Evolutionary conservation across 2,797 vertebrate genomes (phyloP), one percentile per base, ranked within the genome.

Genomic region (Hypotaenidia okinawae): DNA sequence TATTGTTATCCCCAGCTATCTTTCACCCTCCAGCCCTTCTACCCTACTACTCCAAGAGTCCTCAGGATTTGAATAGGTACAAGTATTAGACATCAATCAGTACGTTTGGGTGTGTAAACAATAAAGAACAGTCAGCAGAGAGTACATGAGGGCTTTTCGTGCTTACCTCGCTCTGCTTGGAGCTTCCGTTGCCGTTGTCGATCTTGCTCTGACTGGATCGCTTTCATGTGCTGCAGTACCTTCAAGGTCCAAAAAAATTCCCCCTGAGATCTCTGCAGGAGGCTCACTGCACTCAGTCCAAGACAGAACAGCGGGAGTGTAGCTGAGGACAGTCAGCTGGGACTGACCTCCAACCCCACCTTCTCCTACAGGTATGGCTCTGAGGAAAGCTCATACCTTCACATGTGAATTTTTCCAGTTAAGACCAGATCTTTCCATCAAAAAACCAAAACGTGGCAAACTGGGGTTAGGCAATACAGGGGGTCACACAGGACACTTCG

Each of bases 201-300:
- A 82, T 99, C 99, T 16, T 98, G 98, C 76, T 99, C 99, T 0
- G 98, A 98, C 94, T 99, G 99, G 84, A 99, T 87, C 0, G 83
- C 97, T 94, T 97, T 99, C 99, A 99, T 99, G 96, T 99, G 98
- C 96, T 99, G 98, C 90, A 99, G 97, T 47, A 99, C 99, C 99
- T 99, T 95, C 32, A 95, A 90, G 54, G 80, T 24, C 52, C 84
- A 92, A 95, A 66, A 80, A 92, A 76, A 92, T 41, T 73, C 73
- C 37, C 73, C 37, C 66, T 83, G 77, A 87, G 49, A 49, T 37
- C 82, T 78, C 43, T 67, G 93, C 84, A 77, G 64, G 33, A 78
- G 35, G 39, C 84, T 87, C 2, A 1, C 6, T 37, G 67, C 37
- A 62, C 27, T 49, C 52, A 63, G 51, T 35, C 84, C 63, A 59